These are phyloP conservation scores for Centropus bengalensis DNA, from an alignment of 2,113 vertebrate species.

Conservation along the genomic window DNA sequence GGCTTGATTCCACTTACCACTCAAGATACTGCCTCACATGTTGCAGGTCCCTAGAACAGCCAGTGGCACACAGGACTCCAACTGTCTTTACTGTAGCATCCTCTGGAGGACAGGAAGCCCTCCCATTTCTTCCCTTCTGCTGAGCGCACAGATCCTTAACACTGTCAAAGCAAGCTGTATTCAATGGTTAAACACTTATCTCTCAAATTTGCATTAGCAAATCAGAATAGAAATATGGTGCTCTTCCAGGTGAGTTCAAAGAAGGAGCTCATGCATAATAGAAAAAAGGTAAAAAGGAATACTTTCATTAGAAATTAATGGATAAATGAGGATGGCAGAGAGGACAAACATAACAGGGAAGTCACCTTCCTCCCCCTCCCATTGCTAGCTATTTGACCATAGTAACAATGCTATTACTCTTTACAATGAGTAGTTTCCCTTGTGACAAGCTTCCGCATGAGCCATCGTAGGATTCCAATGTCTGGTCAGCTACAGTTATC, in stretches of 20 bases:
- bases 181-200: neutral
- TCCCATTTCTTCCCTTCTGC: neutral
- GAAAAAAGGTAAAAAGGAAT: neutral
- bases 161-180: neutral
- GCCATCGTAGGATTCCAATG: neutral
- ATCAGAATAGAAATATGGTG: neutral
- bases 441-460: neutral
- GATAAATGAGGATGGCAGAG: neutral
- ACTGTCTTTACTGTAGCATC: neutral
- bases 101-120: neutral
- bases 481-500: neutral
- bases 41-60: neutral
- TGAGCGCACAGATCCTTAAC: neutral
- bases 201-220: neutral
- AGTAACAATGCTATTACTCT: neutral
- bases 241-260: neutral
- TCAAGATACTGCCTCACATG: rapidly evolving
- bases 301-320: neutral
- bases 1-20: neutral
- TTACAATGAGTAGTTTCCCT: neutral
- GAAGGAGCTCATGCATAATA: neutral
- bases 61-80: neutral
- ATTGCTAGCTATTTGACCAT: neutral
- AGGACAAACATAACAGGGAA: neutral
- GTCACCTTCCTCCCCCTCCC: neutral